A percentile compares a stretch with the other conserved stretches of the same genome.
These are phyloP conservation scores for Aricia artaxerxes DNA, from an alignment of 2,888 invertebrate genomes.

Conservation along the genomic window DNA sequence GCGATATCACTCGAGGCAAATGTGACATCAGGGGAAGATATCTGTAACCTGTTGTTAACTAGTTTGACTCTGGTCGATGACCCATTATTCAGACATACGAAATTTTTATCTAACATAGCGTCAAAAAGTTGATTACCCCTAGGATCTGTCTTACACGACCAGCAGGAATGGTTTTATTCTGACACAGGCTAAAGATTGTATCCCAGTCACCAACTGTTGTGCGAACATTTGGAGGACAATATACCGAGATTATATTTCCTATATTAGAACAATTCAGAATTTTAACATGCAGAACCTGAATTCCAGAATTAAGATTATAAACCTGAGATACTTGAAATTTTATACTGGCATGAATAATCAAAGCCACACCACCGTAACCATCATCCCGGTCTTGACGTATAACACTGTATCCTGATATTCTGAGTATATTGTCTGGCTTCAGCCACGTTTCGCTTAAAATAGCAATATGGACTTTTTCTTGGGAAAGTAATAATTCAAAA, in stretches of 20 bases:
- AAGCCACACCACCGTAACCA: constrained; percentile 3
- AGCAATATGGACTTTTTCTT: constrained; percentile 32
- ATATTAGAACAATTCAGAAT: constrained; percentile 28
- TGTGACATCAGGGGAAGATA: constrained; percentile 36
- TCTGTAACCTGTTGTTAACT: constrained; percentile 13
- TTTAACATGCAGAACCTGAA: constrained; percentile 22
- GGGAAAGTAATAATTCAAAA: constrained; percentile 29
- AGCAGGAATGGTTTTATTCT: constrained; percentile 23
- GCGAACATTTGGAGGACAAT: constrained; percentile 28
- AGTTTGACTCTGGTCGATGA: constrained; percentile 8
- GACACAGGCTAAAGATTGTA: constrained; percentile 20
- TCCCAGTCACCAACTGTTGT: constrained; percentile 32
- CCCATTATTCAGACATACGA: constrained; percentile 19
- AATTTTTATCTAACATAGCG: neutral
- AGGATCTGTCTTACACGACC: constrained; percentile 28
- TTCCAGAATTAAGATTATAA: constrained; percentile 9
- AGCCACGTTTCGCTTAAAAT: constrained; percentile 21
- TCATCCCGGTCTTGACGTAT: constrained; percentile 8
- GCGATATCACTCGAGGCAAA: constrained; percentile 37
- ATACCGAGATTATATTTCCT: constrained; percentile 30
- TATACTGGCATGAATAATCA: constrained; percentile 5
- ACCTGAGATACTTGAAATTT: neutral
- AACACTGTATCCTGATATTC: constrained; percentile 5
- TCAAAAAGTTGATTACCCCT: constrained; percentile 25
- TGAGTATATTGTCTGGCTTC: neutral